These are phyloP conservation scores for Galaxea fascicularis DNA, from an alignment of 92 coral and sea anemone species.

Conservation along the genomic window DNA sequence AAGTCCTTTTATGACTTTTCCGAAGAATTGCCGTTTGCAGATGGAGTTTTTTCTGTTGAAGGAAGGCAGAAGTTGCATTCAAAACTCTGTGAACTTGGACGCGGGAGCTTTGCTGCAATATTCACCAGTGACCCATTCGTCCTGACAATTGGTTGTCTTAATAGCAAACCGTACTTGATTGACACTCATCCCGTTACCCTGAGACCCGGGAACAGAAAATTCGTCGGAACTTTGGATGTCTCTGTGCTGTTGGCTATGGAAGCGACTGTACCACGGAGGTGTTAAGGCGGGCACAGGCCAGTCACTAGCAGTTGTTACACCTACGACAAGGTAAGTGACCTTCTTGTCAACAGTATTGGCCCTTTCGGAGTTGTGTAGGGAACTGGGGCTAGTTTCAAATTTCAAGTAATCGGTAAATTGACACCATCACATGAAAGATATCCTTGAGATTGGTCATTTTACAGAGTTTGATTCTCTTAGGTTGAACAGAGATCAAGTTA, in stretches of 20 bases:
- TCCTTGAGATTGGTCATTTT: too few relatives aligned
- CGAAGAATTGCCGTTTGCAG: conserved; percentile 59
- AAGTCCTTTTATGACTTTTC: conserved; percentile 33
- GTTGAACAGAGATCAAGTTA: too few relatives aligned
- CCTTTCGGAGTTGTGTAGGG: too few relatives aligned
- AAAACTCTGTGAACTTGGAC: conserved; percentile 33
- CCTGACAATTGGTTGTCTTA: conserved; percentile 13
- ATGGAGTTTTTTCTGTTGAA: conserved; percentile 33
- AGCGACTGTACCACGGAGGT: conserved; percentile 47
- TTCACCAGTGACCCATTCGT: conserved; percentile 47
- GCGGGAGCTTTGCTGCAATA: conserved; percentile 12
- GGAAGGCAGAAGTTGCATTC: conserved; percentile 51
- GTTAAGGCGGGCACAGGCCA: conserved; percentile 25
- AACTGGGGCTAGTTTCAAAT: too few relatives aligned
- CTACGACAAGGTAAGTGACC: conserved; percentile 21
- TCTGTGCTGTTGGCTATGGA: conserved; percentile 55
- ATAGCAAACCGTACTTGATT: conserved; percentile 8
- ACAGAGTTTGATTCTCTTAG: too few relatives aligned
- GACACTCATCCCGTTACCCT: conserved; percentile 36
- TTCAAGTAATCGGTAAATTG: too few relatives aligned
- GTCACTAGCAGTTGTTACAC: conserved; percentile 46
- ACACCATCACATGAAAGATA: too few relatives aligned
- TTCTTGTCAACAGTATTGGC: not conserved
- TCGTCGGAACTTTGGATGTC: conserved; percentile 39
- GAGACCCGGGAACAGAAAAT: conserved; percentile 2